A percentile compares a stretch with the other conserved stretches of the same genome.
Conservation (phyloP, 2,113 vertebrate genomes). For the Rhipidura dahli region DNA sequence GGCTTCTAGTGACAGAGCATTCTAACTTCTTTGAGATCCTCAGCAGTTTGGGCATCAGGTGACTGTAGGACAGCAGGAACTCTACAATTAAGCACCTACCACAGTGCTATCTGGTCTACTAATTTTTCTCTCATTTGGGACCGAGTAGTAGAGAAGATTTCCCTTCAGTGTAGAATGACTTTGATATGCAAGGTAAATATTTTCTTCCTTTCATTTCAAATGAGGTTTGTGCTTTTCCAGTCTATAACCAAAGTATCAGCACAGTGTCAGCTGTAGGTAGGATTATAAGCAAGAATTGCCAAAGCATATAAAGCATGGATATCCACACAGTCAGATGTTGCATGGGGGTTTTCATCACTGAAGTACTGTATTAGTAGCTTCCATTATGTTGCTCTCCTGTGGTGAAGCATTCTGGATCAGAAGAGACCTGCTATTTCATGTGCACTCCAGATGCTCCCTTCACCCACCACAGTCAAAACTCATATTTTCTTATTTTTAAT, state of each 20-base stretch:
- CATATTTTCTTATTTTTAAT: slow-evolving; percentile 10
- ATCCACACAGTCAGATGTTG: neutral
- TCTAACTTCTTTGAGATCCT: neutral
- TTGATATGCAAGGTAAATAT: neutral
- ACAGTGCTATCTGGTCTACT: neutral
- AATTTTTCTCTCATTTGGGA: neutral
- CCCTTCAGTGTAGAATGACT: neutral
- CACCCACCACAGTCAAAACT: slow-evolving; percentile 5
- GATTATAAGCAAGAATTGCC: neutral
- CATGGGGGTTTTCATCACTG: neutral
- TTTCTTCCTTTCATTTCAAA: neutral
- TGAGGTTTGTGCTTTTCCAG: neutral
- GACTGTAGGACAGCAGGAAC: neutral
- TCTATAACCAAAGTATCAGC: neutral
- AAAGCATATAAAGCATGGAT: neutral
- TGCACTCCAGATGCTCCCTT: slow-evolving; percentile 20
- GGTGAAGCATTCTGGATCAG: slow-evolving; percentile 36
- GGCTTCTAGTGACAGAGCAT: neutral
- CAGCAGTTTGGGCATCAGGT: neutral
- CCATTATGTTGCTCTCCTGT: neutral
- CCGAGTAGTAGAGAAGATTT: neutral
- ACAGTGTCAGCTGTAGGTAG: neutral
- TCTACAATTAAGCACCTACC: neutral
- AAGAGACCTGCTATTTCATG: slow-evolving; percentile 8
- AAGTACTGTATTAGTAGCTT: neutral